Conservation (phyloP, 1,140 invertebrate species). For the Proctacanthus coquilletti region DNA sequence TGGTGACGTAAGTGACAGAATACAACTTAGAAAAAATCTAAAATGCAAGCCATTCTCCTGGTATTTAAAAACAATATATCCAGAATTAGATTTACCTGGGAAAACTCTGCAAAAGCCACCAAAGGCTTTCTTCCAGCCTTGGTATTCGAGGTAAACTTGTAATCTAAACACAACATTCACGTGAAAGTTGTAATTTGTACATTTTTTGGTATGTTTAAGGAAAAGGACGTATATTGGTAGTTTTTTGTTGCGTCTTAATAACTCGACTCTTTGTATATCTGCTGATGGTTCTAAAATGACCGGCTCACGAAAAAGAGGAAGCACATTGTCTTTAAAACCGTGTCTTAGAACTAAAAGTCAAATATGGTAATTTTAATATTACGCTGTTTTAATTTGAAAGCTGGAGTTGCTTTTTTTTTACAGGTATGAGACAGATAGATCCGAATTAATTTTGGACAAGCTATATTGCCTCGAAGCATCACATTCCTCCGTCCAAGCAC, state of each 20-base stretch:
- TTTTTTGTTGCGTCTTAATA: constrained; percentile 54
- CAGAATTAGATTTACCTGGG: constrained; percentile 53
- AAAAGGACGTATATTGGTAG: constrained; percentile 58
- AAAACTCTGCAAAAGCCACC: constrained; percentile 39
- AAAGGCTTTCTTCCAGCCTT: constrained; percentile 46
- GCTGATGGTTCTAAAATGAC: constrained; percentile 59
- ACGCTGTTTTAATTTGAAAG: too few relatives aligned
- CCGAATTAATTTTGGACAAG: constrained; percentile 71
- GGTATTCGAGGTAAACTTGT: constrained; percentile 50
- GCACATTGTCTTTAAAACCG: constrained; percentile 47
- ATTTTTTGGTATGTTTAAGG: too few relatives aligned
- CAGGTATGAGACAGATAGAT: constrained; percentile 74
- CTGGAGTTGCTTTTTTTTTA: constrained; percentile 1
- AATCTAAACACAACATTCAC: constrained; percentile 1
- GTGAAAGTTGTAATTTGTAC: constrained; percentile 1
- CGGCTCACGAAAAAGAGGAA: constrained; percentile 51
- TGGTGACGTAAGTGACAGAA: constrained; percentile 65
- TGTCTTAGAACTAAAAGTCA: constrained; percentile 56
- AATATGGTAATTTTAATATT: constrained; percentile 12
- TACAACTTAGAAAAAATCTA: constrained; percentile 49
- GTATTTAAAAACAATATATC: constrained; percentile 88
- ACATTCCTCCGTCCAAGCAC: constrained; percentile 26
- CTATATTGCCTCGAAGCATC: constrained; percentile 70
- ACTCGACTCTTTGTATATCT: constrained; percentile 47
- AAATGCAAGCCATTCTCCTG: constrained; percentile 81